Conservation (phyloP, 2,113 vertebrate species). For the Gallinago jamesoni region DNA sequence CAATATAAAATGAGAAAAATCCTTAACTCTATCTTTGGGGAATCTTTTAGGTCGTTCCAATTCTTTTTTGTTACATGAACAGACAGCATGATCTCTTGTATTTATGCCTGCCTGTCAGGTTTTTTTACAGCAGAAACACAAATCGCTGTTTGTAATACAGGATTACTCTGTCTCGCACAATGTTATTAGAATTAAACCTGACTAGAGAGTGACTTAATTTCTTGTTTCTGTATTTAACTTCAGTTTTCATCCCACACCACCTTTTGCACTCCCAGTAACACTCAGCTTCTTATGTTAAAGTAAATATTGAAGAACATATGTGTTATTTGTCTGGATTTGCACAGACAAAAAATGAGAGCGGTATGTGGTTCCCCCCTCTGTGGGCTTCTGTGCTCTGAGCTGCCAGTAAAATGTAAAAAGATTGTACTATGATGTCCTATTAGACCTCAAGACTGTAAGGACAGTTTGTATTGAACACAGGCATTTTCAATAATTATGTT, state of each 20-base stretch:
- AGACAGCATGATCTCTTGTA: neutral
- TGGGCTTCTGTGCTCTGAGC: conserved; percentile 10
- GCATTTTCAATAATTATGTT: conserved; percentile 76
- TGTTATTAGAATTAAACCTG: neutral
- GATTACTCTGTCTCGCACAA: conserved; percentile 27
- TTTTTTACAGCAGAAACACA: conserved; percentile 10
- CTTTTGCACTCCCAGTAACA: neutral
- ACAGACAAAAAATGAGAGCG: neutral
- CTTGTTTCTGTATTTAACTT: conserved; percentile 33
- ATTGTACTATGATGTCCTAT: conserved; percentile 42
- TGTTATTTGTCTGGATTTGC: conserved; percentile 20
- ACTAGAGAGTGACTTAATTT: neutral
- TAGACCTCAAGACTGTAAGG: conserved; percentile 55
- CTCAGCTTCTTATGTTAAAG: neutral
- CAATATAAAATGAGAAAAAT: conserved; percentile 11
- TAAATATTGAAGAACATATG: conserved; percentile 3
- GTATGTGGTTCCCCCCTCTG: neutral
- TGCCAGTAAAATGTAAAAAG: conserved; percentile 30
- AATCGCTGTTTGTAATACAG: conserved; percentile 12
- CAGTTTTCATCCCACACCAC: neutral
- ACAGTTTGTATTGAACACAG: conserved; percentile 48
- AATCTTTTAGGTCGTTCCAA: neutral
- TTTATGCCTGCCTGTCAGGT: conserved; percentile 5
- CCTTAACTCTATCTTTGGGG: neutral
- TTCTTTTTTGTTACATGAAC: neutral